Conservation (phyloP, 35 echinoderm and acorn worm genomes). For the Lytechinus variegatus region DNA sequence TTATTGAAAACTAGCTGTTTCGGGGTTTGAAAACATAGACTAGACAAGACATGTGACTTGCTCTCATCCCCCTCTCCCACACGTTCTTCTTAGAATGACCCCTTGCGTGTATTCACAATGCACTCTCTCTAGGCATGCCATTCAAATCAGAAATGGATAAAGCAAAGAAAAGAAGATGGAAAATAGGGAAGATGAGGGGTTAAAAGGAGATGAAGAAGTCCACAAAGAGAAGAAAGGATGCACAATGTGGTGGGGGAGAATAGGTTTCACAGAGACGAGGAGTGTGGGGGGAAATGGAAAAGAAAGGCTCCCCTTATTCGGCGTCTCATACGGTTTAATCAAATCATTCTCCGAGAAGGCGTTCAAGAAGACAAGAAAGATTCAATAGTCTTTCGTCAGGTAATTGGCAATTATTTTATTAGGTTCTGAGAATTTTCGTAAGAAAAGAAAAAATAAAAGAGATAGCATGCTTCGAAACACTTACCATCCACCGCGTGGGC, state of each 20-base stretch:
- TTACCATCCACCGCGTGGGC: neutral
- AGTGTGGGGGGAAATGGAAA: conserved; percentile 22
- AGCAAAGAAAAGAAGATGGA: neutral
- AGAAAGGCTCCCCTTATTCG: conserved; percentile 26
- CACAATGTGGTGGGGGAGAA: neutral
- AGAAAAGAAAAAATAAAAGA: neutral
- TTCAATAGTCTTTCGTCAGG: neutral
- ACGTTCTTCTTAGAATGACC: neutral
- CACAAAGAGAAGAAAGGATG: neutral
- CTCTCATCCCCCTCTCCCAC: neutral
- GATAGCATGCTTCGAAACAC: neutral
- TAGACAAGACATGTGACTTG: neutral
- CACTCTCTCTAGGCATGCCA: conserved; percentile 20
- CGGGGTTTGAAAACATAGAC: neutral
- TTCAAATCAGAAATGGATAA: conserved; percentile 8
- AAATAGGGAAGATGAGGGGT: neutral
- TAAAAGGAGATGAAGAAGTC: neutral
- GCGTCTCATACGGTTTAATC: conserved; percentile 21
- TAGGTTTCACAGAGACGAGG: neutral
- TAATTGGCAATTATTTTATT: conserved; percentile 15
- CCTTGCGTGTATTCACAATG: conserved; percentile 17
- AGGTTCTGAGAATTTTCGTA: neutral
- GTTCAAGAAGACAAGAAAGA: neutral
- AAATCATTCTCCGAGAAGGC: conserved; percentile 21
- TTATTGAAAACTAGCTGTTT: neutral